phyloP scores from a whole-genome alignment of 2,113 vertebrate species.

The Corythaixoides concolor region DNA sequence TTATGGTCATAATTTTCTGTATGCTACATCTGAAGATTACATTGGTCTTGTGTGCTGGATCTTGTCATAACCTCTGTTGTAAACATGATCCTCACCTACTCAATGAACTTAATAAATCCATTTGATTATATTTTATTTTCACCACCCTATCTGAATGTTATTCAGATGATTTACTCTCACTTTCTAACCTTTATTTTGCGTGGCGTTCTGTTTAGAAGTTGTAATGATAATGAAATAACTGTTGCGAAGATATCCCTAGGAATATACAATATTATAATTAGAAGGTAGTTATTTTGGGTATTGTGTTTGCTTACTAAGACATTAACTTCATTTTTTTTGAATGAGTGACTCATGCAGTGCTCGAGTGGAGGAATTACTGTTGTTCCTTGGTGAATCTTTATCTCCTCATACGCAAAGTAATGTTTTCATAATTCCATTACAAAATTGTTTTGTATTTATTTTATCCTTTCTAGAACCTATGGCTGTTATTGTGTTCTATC shows the following conservation, averaged over 20 bases:
- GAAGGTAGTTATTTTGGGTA: background rate
- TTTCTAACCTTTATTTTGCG: background rate
- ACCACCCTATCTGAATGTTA: background rate
- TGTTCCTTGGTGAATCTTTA: conserved; percentile 19
- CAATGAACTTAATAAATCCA: background rate
- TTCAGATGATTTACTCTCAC: background rate
- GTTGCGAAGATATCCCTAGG: background rate
- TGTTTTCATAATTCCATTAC: conserved; percentile 16
- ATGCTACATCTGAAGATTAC: background rate
- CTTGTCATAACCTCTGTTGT: background rate
- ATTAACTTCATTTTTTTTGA: background rate
- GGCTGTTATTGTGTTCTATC: background rate
- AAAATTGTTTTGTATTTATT: background rate
- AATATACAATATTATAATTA: conserved; percentile 7
- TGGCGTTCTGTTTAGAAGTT: background rate
- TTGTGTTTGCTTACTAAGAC: conserved; percentile 25
- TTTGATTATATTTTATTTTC: background rate
- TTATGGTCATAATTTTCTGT: background rate
- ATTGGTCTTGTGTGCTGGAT: background rate
- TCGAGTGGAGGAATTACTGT: background rate
- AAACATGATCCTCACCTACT: background rate
- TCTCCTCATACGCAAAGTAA: background rate
- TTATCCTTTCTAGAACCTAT: background rate
- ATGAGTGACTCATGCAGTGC: background rate
- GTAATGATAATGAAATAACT: background rate